These are phyloP conservation scores for Catharus minimus DNA, from an alignment of 2,113 vertebrate species.

Conservation along the genomic window DNA sequence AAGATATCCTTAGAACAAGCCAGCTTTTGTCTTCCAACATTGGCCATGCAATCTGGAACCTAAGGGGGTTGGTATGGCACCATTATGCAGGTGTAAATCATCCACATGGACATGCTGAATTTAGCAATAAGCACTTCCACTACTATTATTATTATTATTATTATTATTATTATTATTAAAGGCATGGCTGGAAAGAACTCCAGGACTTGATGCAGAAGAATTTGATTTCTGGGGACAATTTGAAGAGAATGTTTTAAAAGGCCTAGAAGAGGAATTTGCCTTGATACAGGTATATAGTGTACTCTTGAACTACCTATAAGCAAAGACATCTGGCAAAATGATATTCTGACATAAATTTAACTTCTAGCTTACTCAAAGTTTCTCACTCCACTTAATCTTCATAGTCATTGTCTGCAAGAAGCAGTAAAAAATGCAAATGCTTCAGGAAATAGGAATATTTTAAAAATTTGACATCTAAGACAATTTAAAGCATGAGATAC, in stretches of 20 bases:
- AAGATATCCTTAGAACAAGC: background rate
- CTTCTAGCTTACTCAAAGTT: background rate
- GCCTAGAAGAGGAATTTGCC: slow-evolving; percentile 81
- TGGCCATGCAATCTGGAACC: background rate
- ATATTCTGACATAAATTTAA: background rate
- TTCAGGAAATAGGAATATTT: background rate
- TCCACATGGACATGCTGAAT: background rate
- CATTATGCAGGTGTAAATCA: background rate
- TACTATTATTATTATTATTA: background rate
- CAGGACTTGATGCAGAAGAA: slow-evolving; percentile 85
- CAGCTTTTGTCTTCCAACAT: background rate
- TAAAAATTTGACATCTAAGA: background rate
- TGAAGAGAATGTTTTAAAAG: slow-evolving; percentile 84
- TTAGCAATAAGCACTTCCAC: background rate
- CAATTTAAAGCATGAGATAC: background rate
- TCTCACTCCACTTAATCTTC: background rate
- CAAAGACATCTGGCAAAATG: background rate
- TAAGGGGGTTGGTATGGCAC: background rate
- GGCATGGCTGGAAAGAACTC: slow-evolving; percentile 97
- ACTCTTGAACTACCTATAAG: background rate
- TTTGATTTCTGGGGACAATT: slow-evolving; percentile 96
- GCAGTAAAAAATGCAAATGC: background rate
- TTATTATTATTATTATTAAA: slow-evolving; percentile 59
- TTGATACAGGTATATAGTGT: slow-evolving; percentile 79
- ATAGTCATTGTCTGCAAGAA: background rate